Evolutionary conservation across 2,797 vertebrate species (phyloP), one percentile per base, ranked within the genome.

Genomic region (Arvicola amphibius): DNA sequence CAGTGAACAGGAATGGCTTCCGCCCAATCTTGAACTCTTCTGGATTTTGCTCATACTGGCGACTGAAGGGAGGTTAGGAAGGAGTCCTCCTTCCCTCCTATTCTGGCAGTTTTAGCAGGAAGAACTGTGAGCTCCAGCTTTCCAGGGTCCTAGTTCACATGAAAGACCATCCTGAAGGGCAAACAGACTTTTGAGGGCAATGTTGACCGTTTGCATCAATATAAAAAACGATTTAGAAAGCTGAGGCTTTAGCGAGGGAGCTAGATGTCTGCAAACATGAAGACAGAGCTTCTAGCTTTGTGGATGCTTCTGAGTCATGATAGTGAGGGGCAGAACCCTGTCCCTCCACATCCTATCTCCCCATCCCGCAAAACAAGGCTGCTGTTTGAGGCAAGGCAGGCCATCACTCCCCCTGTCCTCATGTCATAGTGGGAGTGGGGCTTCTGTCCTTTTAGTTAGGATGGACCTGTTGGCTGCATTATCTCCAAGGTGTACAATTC

Each of bases 111-210:
- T 95, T 40, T 80, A 69, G 88, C 87, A 90, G 34, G 34, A 89
- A 92, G 67, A 95, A 91, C n/a, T 32, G 5, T 4, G 40, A 80
- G 40, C 89, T 94, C 88, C 91, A 95, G 95, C 92, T 96, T 89
- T 94, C 93, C 65, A 92, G 91, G 93, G 94, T 90, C 90, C 88
- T 89, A 83, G 88, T 94, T 69, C 77, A 67, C 16, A 9, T 34
- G 80, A 85, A 0, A 23, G 80, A 96, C 59, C 63, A 90, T 21
- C 69, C 48, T 77, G 32, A 0, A 93, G 90, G 37, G 85, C 74
- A 88, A 73, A 63, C 11, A 34, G 81, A 77, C 53, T 97, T 91
- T 63, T 73, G 88, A 87, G 79, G 81, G 43, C 65, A 78, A 80
- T 65, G 74, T 32, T 59, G 71, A 71, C 34, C 23, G 59, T 53